Base-by-base conservation (phyloP, 2,113 vertebrate species). In the Esox niger region DNA sequence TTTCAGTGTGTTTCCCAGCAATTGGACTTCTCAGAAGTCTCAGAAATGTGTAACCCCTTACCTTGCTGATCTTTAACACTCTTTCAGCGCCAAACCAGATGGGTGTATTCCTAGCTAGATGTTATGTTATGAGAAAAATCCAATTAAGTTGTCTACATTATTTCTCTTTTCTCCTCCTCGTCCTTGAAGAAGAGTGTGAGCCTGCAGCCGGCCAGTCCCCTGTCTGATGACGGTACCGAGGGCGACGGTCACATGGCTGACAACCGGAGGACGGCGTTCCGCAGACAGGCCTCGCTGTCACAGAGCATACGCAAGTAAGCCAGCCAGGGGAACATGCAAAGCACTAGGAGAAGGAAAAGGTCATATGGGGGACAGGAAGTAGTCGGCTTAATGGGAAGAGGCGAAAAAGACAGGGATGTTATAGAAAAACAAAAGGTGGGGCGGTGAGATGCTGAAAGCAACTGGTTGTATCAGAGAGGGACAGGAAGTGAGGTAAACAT, bases 281-380 rank as follows among this genome's bases (percentile, higher is more conserved):
- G 79, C 7, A 86, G 95, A 57, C 95, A 96, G 83, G 93, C 93
- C 0, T 98, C 96, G 1, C 88, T 98, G 61, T 95, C 97, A 17
- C 95, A 98, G 80, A 98, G 94, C 84, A 98, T 98, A 76, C 93
- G 93, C 86, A 96, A 85, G 97, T 97, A 87, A 92, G 74, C 38
- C 26, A 25, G 47, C 35, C 38, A 4, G 32, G 13, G 20, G 26
- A 2, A 5, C 0, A n/a, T n/a, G 17, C 13, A 21, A 8, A 21
- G 17, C 20, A n/a, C 20, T 15, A 11, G 26, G 55, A 13, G 13
- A 26, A 10, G 26, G 26, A 8, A 9, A 13, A 26, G 54, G 20
- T 20, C n/a, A 20, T 15, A 20, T n/a, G n/a, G 46, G 47, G 47
- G 2, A 52, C 17, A 23, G 47, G 0, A 10, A 15, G 35, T 38